A percentile compares a stretch with the other conserved stretches of the same genome.
Evolutionary conservation across 2,113 vertebrate species (phyloP).

Genomic region (Corythoichthys intestinalis): DNA sequence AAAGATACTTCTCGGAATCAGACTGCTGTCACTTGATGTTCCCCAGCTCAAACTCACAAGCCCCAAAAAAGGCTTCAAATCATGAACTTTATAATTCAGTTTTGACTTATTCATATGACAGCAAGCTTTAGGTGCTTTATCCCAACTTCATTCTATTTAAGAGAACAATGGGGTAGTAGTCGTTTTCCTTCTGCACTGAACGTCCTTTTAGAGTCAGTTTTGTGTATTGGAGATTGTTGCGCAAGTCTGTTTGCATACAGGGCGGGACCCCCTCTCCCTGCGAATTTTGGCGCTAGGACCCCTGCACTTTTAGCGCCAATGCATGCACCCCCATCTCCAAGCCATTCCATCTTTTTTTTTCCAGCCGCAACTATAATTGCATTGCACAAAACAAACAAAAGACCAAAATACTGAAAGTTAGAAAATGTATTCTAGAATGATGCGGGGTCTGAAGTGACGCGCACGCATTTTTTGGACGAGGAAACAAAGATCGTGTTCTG

Average conservation of each 20-base stretch:
- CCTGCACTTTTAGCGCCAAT: conserved; percentile 50
- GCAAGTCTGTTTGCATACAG: conserved; percentile 34
- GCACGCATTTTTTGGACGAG: background rate
- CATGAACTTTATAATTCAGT: too few relatives aligned
- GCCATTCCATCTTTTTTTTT: conserved; percentile 32
- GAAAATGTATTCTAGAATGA: conserved; percentile 3
- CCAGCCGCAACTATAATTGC: conserved; percentile 33
- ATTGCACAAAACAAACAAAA: conserved; percentile 18
- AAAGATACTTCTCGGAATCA: too few relatives aligned
- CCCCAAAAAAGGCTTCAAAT: too few relatives aligned
- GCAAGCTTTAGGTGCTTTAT: background rate
- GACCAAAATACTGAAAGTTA: conserved; percentile 4
- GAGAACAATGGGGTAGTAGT: background rate
- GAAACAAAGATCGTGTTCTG: conserved; percentile 16
- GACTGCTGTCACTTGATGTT: too few relatives aligned
- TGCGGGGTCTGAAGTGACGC: too few relatives aligned
- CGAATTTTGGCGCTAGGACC: conserved; percentile 49
- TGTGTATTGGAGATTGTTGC: conserved; percentile 10
- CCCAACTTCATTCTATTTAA: background rate
- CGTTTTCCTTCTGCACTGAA: background rate
- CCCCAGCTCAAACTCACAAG: too few relatives aligned
- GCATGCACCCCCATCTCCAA: background rate
- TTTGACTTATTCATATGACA: background rate
- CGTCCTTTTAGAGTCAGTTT: conserved; percentile 23
- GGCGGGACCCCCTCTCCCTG: conserved; percentile 26